phyloP scores from a whole-genome alignment of 2,888 invertebrate species.

The Brassicogethes aeneus region DNA sequence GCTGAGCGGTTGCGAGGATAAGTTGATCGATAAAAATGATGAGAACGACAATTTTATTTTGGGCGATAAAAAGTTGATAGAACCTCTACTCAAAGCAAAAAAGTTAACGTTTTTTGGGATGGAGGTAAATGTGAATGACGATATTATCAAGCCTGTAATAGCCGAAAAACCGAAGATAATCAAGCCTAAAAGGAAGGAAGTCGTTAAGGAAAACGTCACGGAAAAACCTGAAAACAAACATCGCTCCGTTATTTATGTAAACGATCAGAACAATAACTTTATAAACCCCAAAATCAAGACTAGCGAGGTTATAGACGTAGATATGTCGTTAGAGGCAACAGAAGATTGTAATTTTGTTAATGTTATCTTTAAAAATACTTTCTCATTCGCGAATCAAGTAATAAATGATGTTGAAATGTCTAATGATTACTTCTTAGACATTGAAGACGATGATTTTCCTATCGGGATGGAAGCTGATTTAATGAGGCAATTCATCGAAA shows the following conservation, averaged over 20 bases:
- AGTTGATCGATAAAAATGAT: constrained; percentile 39
- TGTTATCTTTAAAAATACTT: constrained; percentile 36
- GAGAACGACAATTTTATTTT: constrained; percentile 44
- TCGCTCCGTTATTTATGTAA: constrained; percentile 37
- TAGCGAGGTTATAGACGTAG: constrained; percentile 34
- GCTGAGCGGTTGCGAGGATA: constrained; percentile 52
- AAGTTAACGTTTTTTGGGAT: constrained; percentile 45
- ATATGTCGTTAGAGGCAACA: constrained; percentile 30
- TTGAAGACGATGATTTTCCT: constrained; percentile 35
- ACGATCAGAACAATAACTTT: constrained; percentile 19
- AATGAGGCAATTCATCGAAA: constrained; percentile 26
- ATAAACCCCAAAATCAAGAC: constrained; percentile 21
- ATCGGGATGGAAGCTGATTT: constrained; percentile 38
- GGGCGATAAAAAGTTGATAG: constrained; percentile 20
- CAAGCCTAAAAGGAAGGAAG: not conserved
- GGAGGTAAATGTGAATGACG: constrained; percentile 31
- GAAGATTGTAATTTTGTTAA: constrained; percentile 33
- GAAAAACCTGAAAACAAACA: constrained; percentile 18
- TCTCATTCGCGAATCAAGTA: constrained; percentile 34
- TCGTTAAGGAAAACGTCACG: constrained; percentile 13
- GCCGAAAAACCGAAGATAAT: too few relatives aligned
- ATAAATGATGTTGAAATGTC: constrained; percentile 33
- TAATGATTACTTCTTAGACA: constrained; percentile 20
- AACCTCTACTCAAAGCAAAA: constrained; percentile 35
- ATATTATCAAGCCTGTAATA: too few relatives aligned